phyloP scores from a whole-genome alignment of 2,888 invertebrate genomes.

The Mesochorus sp. region DNA sequence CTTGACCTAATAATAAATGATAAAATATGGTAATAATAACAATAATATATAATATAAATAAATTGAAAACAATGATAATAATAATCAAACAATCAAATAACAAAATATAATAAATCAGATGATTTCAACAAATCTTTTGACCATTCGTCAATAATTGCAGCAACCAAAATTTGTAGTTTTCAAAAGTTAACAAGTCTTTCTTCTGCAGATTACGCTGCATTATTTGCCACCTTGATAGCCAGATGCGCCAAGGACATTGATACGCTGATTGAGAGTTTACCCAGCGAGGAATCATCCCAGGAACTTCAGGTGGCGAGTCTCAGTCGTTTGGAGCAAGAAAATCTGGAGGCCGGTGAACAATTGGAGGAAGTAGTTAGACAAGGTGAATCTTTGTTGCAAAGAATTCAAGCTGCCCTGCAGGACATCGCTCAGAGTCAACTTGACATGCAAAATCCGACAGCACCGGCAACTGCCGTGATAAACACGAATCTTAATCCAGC shows the following conservation, averaged over 20 bases:
- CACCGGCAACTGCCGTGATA: slow-evolving; percentile 82
- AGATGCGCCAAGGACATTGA: slow-evolving; percentile 99
- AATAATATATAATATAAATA: no score
- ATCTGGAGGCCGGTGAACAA: slow-evolving; percentile 94
- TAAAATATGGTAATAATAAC: no score
- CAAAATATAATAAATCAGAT: no score
- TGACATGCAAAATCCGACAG: slow-evolving; percentile 90
- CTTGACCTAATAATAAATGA: no score
- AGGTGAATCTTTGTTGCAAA: slow-evolving; percentile 93
- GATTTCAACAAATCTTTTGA: no score
- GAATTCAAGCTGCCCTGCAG: slow-evolving; percentile 94
- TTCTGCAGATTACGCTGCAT: slow-evolving; percentile 90
- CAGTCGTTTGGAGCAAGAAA: slow-evolving; percentile 92
- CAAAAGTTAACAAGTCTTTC: background rate
- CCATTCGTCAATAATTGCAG: background rate
- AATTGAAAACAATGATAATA: no score
- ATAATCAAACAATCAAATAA: no score
- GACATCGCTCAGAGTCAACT: slow-evolving; percentile 96
- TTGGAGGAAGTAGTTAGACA: slow-evolving; percentile 92
- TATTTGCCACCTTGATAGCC: slow-evolving; percentile 97
- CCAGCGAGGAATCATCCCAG: slow-evolving; percentile 97
- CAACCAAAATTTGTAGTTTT: background rate
- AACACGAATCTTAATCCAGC: slow-evolving; percentile 73
- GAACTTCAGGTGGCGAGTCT: slow-evolving; percentile 94
- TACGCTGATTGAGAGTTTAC: slow-evolving; percentile 96